These are phyloP conservation scores for Hystrix brachyura DNA, from an alignment of 2,113 vertebrate species.

Conservation along the genomic window DNA sequence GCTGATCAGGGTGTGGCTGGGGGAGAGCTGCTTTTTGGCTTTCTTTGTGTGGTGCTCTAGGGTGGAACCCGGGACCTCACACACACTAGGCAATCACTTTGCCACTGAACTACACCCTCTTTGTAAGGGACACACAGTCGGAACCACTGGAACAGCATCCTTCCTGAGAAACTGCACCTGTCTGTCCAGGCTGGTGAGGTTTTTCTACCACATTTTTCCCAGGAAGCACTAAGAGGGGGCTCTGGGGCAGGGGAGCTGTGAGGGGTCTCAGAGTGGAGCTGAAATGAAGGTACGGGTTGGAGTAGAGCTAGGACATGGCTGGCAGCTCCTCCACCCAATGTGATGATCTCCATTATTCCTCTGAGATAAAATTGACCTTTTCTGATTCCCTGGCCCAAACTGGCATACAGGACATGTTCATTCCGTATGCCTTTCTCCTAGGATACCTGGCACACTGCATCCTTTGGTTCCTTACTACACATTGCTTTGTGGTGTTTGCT, in stretches of 20 bases:
- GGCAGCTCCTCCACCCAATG: neutral
- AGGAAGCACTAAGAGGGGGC: neutral
- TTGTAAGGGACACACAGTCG: neutral
- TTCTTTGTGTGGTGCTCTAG: neutral
- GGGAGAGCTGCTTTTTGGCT: neutral
- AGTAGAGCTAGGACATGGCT: accelerated
- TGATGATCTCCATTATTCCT: no score
- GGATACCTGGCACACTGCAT: accelerated
- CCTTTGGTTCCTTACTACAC: accelerated
- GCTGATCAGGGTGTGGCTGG: neutral
- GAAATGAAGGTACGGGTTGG: no score
- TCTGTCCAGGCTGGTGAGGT: accelerated
- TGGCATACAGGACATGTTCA: accelerated
- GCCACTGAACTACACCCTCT: neutral
- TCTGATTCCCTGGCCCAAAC: neutral
- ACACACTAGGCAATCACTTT: neutral
- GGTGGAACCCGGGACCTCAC: neutral
- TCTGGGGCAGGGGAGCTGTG: neutral
- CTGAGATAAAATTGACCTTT: accelerated
- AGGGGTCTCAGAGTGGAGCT: neutral
- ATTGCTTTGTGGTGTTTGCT: neutral
- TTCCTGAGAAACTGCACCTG: neutral
- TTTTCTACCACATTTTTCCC: neutral
- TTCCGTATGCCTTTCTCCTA: accelerated
- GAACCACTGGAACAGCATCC: neutral